phyloP scores from a whole-genome alignment of 2,888 invertebrate species.

The Yponomeuta evonymella region DNA sequence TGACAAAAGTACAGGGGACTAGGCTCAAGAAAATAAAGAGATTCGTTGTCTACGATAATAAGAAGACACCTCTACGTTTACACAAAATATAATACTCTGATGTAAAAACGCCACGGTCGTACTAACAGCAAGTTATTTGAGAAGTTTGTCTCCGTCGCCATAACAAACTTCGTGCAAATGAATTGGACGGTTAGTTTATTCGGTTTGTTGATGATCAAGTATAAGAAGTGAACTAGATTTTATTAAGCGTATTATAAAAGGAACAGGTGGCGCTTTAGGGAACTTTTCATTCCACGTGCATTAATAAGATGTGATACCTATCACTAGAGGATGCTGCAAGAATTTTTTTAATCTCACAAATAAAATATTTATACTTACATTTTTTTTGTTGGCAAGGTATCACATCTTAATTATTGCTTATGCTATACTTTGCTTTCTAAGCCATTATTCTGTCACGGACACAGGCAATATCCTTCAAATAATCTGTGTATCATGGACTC shows the following conservation, averaged over 20 bases:
- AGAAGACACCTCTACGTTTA: constrained; percentile 35
- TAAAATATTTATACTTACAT: too few species aligned
- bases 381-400: too few species aligned
- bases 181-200: constrained; percentile 10
- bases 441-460: background rate
- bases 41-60: constrained; percentile 43
- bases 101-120: constrained; percentile 43
- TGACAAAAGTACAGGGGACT: constrained; percentile 47
- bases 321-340: too few species aligned
- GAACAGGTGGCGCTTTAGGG: constrained; percentile 55
- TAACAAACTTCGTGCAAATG: background rate
- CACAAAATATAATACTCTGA: constrained; percentile 48
- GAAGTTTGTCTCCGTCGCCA: constrained; percentile 32
- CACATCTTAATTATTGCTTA: too few species aligned
- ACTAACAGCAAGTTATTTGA: constrained; percentile 39
- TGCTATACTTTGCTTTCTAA: too few species aligned
- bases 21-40: constrained; percentile 34
- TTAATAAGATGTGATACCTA: too few species aligned
- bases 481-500: background rate
- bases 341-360: too few species aligned
- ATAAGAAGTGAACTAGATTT: constrained; percentile 29
- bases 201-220: background rate
- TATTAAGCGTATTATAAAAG: constrained; percentile 63
- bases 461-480: background rate
- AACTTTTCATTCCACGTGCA: constrained; percentile 68